Evolutionary conservation across 2,888 invertebrate species (phyloP), one percentile per base, ranked within the genome.

Genomic region (Drosophila leonis): DNA sequence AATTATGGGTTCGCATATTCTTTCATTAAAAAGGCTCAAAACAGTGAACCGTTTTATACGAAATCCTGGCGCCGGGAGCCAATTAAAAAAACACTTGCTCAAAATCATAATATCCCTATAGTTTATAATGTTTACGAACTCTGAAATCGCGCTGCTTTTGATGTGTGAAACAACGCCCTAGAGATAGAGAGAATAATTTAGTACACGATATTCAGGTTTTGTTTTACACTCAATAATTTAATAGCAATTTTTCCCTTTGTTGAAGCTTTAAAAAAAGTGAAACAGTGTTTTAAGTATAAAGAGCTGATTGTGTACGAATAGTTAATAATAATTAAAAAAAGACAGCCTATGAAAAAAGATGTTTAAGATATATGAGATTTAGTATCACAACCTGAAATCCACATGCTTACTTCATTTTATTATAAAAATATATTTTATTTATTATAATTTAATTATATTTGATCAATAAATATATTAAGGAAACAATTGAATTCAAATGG

Each of bases 1-100:
- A 86, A 86, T 86, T 90, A 90, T 86, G 57, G 88, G 90, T 80
- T 90, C 70, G 86, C 78, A 75, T 80, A 78, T 75, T 72, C 65
- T 68, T 80, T 88, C 90, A 86, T 90, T 88, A 90, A 86, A 86
- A 81, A 76, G 82, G 75, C 73, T 75, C 68, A 70, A 74, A 56
- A 55, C 68, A 64, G 65, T 64, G 64, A 18, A 35, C 67, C 67
- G 78, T 66, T 57, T 51, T 56, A 55, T 60, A 52, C 69, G 54
- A 74, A 76, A 86, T 89, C 84, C 88, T 63, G 86, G 90, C 88
- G 88, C 86, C 90, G 69, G 13, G 15, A 65, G 80, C 75, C 78
- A 90, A 88, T 86, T 90, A 82, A 82, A 67, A 82, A 82, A 62
- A 51, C 39, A 48, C 62, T 70, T 52, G 61, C 62, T 15, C 18